Conservation (phyloP, 1,140 invertebrate species). For the Anastrepha ludens region DNA sequence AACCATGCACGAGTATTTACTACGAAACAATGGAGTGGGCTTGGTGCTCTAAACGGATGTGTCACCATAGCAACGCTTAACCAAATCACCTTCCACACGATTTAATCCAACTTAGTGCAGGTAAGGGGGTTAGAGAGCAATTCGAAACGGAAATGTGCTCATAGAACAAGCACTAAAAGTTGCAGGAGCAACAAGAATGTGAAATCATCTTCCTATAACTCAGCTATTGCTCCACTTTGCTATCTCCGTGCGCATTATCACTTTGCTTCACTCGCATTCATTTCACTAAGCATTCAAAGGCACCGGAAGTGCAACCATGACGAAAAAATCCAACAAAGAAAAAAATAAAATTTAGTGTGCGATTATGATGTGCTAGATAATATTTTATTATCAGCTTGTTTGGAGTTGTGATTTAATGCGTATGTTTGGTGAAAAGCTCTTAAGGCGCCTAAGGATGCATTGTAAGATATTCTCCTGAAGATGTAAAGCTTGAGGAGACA, state of each 20-base stretch:
- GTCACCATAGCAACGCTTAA: slow-evolving; percentile 63
- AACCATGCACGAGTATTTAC: slow-evolving; percentile 7
- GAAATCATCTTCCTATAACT: slow-evolving; percentile 9
- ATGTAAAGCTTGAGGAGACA: too few species aligned
- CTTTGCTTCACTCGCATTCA: neutral
- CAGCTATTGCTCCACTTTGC: neutral
- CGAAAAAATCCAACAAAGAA: slow-evolving; percentile 37
- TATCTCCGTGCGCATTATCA: slow-evolving; percentile 3
- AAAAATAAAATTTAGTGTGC: neutral
- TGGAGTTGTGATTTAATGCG: slow-evolving; percentile 34
- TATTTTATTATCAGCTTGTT: slow-evolving; percentile 52
- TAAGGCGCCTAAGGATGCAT: neutral
- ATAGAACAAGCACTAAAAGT: slow-evolving; percentile 25
- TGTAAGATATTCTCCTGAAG: too few species aligned
- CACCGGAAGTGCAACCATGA: slow-evolving; percentile 55
- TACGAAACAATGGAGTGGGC: neutral
- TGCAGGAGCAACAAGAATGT: neutral
- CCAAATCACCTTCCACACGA: slow-evolving; percentile 71
- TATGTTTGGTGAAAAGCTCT: slow-evolving; percentile 7
- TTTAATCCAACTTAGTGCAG: slow-evolving; percentile 61
- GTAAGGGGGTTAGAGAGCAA: neutral
- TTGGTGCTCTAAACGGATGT: slow-evolving; percentile 36
- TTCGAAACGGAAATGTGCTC: slow-evolving; percentile 5
- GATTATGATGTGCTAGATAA: slow-evolving; percentile 25
- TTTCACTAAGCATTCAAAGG: slow-evolving; percentile 7